Evolutionary conservation across 2,113 vertebrate genomes (phyloP).

Genomic region (Irena cyanogastra): DNA sequence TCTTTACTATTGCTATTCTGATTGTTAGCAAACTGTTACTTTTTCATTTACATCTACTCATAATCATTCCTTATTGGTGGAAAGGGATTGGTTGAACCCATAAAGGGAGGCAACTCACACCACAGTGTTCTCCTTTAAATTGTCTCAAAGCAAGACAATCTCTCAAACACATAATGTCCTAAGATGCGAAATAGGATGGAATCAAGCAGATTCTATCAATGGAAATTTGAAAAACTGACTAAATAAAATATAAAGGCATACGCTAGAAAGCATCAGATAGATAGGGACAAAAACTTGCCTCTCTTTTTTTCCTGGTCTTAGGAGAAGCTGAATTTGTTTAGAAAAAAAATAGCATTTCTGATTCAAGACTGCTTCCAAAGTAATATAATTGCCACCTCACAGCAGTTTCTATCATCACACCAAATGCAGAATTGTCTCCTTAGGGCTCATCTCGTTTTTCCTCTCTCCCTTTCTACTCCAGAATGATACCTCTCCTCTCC

Average conservation of each 20-base stretch:
- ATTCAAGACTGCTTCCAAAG: neutral
- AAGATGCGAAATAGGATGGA: neutral
- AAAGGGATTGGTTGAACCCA: neutral
- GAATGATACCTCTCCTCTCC: slow-evolving; percentile 34
- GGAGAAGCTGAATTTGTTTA: neutral
- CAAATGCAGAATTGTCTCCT: neutral
- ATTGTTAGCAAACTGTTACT: neutral
- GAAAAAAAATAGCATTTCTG: neutral
- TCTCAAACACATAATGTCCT: neutral
- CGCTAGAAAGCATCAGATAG: neutral
- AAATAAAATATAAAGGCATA: neutral
- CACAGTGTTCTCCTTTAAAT: neutral
- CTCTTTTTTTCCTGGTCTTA: neutral
- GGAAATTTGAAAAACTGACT: neutral
- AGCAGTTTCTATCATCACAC: neutral
- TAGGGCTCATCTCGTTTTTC: slow-evolving; percentile 13
- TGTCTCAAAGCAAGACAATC: neutral
- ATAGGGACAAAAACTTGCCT: neutral
- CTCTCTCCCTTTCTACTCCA: slow-evolving; percentile 5
- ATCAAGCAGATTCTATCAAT: neutral
- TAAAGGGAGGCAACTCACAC: neutral
- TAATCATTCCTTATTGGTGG: neutral
- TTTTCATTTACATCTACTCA: neutral
- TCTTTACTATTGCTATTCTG: neutral
- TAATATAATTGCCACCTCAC: neutral